phyloP scores from a whole-genome alignment of 2,797 vertebrate species.

The Esox masquinongy region DNA sequence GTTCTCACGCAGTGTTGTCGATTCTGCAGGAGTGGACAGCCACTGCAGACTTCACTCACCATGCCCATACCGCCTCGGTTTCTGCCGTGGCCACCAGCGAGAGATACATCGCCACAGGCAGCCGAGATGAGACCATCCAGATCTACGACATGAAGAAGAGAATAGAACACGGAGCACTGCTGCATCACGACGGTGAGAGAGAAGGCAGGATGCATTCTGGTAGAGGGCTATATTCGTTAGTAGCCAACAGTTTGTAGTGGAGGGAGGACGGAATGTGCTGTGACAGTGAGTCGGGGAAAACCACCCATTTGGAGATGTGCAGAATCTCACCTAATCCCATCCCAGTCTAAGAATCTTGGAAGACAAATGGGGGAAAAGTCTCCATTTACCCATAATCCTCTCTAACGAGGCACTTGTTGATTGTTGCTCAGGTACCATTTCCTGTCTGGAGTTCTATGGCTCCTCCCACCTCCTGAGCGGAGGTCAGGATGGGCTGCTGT shows the following conservation, averaged over 20 bases:
- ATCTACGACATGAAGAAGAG: constrained; percentile 94
- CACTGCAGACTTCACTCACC: constrained; percentile 87
- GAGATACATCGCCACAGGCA: constrained; percentile 91
- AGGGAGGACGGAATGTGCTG: not conserved
- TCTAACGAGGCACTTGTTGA: not conserved
- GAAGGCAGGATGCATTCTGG: constrained; percentile 77
- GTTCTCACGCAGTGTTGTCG: not conserved
- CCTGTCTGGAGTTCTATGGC: constrained; percentile 91
- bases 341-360: not conserved
- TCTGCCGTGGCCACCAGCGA: constrained; percentile 83
- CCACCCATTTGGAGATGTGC: not conserved
- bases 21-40: constrained; percentile 80
- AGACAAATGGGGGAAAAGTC: too few relatives aligned
- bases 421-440: constrained; percentile 73
- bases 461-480: constrained; percentile 88
- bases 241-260: not conserved
- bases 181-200: constrained; percentile 86
- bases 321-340: not conserved
- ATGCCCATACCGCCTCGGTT: constrained; percentile 88
- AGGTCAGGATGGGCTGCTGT: constrained; percentile 91
- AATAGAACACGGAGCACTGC: constrained; percentile 84
- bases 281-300: not conserved
- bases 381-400: too few relatives aligned
- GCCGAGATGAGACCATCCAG: constrained; percentile 95
- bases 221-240: not conserved